These are phyloP conservation scores for Heteractis magnifica DNA, from an alignment of 92 coral and sea anemone species.

Conservation along the genomic window DNA sequence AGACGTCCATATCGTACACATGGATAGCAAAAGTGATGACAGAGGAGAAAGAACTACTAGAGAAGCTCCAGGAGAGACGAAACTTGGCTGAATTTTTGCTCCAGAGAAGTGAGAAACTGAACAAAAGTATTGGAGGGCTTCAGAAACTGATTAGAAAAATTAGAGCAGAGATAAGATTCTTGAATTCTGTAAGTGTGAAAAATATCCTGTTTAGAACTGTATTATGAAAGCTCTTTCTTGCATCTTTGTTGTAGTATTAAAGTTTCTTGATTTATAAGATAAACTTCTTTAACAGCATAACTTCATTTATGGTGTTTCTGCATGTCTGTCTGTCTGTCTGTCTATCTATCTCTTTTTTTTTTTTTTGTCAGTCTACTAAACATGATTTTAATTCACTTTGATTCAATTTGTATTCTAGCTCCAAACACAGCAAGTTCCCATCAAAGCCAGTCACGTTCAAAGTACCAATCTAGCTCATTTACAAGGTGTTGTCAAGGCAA, in stretches of 20 bases:
- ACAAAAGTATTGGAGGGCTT: conserved; percentile 56
- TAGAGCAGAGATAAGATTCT: conserved; percentile 66
- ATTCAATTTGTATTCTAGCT: conserved; percentile 32
- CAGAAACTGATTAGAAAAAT: conserved; percentile 60
- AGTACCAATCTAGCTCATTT: conserved; percentile 87
- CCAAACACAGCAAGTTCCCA: conserved; percentile 25
- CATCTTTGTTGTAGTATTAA: too few relatives aligned
- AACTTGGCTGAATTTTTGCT: conserved; percentile 25
- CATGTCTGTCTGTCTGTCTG: neutral
- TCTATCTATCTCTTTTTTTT: neutral
- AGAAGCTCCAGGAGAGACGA: conserved; percentile 9
- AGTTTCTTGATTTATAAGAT: neutral
- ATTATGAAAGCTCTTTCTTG: neutral
- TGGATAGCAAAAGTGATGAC: conserved; percentile 27
- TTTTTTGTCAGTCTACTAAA: neutral
- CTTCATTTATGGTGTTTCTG: neutral
- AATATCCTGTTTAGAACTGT: neutral
- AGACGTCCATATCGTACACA: neutral
- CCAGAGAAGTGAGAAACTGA: conserved; percentile 21
- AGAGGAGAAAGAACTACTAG: conserved; percentile 22
- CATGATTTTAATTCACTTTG: neutral
- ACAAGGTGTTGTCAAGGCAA: conserved; percentile 66
- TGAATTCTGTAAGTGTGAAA: conserved; percentile 50
- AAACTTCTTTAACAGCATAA: neutral
- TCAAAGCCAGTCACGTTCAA: conserved; percentile 65